phyloP scores from a whole-genome alignment of 2,113 vertebrate genomes.

The Emydocephalus ijimae region DNA sequence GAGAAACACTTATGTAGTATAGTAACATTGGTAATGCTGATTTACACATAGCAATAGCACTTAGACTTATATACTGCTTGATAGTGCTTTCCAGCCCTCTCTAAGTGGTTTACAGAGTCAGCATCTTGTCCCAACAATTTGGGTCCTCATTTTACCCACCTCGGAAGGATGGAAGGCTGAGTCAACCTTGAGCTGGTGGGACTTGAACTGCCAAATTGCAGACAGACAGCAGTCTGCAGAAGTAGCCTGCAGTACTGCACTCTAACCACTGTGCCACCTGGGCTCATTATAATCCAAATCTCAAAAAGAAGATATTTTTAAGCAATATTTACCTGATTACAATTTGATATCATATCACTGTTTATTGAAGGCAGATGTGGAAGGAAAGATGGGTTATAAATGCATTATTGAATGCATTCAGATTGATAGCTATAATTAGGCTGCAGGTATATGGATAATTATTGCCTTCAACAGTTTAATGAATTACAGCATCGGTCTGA shows the following conservation, averaged over 20 bases:
- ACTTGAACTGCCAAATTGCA: no score
- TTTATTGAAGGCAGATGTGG: background rate
- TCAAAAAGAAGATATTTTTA: background rate
- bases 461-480: background rate
- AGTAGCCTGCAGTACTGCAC: no score
- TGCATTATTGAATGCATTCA: background rate
- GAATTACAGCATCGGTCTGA: background rate
- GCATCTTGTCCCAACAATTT: no score
- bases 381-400: background rate
- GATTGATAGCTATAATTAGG: background rate
- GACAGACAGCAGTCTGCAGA: no score
- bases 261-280: no score
- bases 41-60: background rate
- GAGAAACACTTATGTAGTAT: background rate
- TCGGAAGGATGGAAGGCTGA: no score
- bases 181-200: no score
- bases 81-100: no score
- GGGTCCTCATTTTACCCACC: no score
- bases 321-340: background rate
- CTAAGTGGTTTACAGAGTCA: no score
- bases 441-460: background rate
- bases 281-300: background rate
- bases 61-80: no score
- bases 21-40: background rate
- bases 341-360: background rate